Base-by-base conservation (phyloP, 2,797 vertebrate species). In the Gambusia yucatana region DNA sequence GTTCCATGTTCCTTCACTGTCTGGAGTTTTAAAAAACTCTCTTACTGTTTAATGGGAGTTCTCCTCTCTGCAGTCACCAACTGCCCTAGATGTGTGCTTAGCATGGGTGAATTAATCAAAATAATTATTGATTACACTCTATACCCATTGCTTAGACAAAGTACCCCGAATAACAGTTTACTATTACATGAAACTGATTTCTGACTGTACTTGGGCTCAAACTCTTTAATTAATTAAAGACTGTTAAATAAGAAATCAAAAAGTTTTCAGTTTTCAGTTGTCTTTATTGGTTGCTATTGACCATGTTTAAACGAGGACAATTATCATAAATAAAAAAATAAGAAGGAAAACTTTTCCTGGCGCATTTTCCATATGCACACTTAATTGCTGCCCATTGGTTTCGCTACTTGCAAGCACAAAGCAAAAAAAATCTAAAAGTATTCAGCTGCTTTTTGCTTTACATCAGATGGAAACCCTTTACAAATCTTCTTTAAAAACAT, bases 201-300 rank as follows among this genome's bases (percentile, higher is more conserved):
- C 63, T 67, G 13, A 14, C 30, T 63, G 16, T 63, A 41, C 8
- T 41, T 67, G 36, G 36, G 63, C 8, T 67, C 61, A 65, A 39
- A 65, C 17, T 22, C 8, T 20, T 65, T 55, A 76, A 14, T 28
- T 9, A 52, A 52, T 52, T 25, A 75, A 39, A 72, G 6, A 63
- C 61, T n/a, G 44, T 3, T 65, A 57, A 47, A 50, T 83, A 70
- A 87, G 63, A 90, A 84, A 86, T 20, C 11, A 80, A 72, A 63
- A 87, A 57, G 22, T 67, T 25, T 25, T 41, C n/a, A 46, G 30
- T 52, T 76, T 87, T 83, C 87, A 85, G 71, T 90, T 88, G 84
- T 92, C 84, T 93, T 94, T 93, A 94, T 93, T 93, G 82, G 86
- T 83, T 82, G 91, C 84, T 80, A 89, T 77, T 72, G 88, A 90